phyloP scores from a whole-genome alignment of 2,888 invertebrate species.

The Andrena minutula region DNA sequence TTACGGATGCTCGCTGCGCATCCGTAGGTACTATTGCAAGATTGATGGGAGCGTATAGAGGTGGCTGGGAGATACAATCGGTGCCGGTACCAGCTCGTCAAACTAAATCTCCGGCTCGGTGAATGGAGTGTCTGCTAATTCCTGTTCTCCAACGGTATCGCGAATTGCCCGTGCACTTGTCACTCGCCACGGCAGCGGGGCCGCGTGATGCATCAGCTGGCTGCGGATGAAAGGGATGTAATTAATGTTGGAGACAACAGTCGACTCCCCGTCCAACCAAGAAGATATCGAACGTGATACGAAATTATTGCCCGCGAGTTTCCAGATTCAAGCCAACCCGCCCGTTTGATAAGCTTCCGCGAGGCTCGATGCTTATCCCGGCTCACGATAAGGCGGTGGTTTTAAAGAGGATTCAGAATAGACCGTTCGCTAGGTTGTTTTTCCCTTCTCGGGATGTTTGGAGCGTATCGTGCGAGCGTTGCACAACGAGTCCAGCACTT shows the following conservation, averaged over 20 bases:
- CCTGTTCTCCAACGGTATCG: conserved; percentile 41
- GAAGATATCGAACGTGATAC: not conserved
- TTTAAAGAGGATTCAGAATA: not conserved
- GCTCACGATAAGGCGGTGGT: not conserved
- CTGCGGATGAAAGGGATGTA: conserved; percentile 58
- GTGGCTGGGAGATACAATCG: conserved; percentile 44
- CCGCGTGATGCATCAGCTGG: conserved; percentile 21
- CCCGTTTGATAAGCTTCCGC: not conserved
- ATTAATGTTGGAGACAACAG: conserved; percentile 57
- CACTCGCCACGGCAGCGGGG: conserved; percentile 42
- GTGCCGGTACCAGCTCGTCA: conserved; percentile 43
- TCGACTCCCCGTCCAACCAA: not conserved
- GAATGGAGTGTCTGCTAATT: conserved; percentile 58
- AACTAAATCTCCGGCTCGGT: conserved; percentile 41
- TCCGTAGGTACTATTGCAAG: conserved; percentile 9
- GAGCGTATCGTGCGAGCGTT: conserved; percentile 21
- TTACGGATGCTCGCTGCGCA: not conserved
- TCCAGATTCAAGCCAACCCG: not conserved
- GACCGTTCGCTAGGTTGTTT: not conserved
- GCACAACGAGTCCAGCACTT: conserved; percentile 23
- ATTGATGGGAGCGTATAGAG: conserved; percentile 25
- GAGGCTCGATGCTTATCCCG: not conserved
- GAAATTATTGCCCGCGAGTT: not conserved
- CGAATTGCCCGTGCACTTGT: conserved; percentile 52
- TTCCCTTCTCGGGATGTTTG: conserved; percentile 18